These are phyloP conservation scores for Taxidea taxus DNA, from an alignment of 2,113 vertebrate genomes.

Conservation along the genomic window DNA sequence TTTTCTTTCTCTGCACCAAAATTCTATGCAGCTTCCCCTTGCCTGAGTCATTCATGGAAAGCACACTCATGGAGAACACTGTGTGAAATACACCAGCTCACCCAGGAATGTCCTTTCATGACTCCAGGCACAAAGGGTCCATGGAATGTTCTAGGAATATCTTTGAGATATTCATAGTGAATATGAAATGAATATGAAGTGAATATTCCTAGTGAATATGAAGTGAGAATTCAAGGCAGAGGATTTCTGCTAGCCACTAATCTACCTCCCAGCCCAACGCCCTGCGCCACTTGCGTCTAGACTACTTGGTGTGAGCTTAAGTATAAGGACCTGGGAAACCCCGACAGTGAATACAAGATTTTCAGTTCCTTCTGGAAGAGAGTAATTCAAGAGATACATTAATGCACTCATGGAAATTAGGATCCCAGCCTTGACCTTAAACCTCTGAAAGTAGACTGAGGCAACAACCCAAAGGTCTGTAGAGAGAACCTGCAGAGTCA, in stretches of 20 bases:
- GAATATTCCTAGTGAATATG: not conserved
- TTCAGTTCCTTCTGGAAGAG: not conserved
- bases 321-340: not conserved
- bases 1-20: not conserved
- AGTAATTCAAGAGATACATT: not conserved
- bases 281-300: not conserved
- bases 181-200: too few species aligned
- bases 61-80: not conserved
- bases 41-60: constrained; percentile 61
- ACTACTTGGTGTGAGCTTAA: not conserved
- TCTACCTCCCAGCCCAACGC: not conserved
- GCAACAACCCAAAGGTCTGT: not conserved
- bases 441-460: not conserved
- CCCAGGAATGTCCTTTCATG: not conserved
- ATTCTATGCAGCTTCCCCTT: not conserved
- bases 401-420: not conserved
- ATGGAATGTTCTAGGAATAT: not conserved
- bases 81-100: not conserved
- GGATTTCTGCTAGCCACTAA: not conserved
- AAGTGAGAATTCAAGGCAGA: not conserved
- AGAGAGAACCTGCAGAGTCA: not conserved
- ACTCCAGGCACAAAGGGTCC: not conserved
- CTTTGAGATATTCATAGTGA: not conserved
- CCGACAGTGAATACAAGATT: not conserved
- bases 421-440: not conserved